Conservation (phyloP, 2,888 invertebrate genomes). For the Andricus quercusramuli region DNA sequence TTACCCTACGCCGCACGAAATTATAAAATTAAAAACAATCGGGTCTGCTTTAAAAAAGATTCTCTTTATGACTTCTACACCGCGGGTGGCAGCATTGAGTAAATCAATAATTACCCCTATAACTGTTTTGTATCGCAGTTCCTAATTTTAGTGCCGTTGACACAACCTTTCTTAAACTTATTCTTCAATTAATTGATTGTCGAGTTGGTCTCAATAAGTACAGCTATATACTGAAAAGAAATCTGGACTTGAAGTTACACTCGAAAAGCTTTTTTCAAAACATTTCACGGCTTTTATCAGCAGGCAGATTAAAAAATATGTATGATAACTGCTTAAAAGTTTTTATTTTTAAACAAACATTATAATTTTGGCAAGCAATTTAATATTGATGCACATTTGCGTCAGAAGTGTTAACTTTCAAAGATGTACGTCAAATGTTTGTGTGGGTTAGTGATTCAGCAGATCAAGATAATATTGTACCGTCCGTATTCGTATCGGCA, state of each 20-base stretch:
- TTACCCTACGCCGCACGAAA: background rate
- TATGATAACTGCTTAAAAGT: too few relatives aligned
- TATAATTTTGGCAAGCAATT: background rate
- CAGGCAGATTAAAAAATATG: too few relatives aligned
- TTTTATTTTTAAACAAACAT: too few relatives aligned
- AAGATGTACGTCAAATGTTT: background rate
- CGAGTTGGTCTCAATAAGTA: background rate
- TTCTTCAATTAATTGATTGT: background rate
- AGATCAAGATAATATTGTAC: too few relatives aligned
- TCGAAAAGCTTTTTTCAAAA: too few relatives aligned
- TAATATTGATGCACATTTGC: background rate
- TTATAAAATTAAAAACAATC: constrained; percentile 1
- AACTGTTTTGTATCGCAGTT: background rate
- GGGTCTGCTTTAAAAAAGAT: background rate
- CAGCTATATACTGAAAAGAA: too few relatives aligned
- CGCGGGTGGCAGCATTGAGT: background rate
- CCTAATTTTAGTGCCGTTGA: constrained; percentile 11
- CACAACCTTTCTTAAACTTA: background rate
- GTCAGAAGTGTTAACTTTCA: background rate
- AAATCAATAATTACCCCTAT: background rate
- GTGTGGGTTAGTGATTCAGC: background rate
- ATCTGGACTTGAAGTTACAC: too few relatives aligned
- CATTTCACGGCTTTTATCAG: too few relatives aligned
- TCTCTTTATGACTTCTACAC: background rate
- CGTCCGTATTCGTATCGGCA: too few relatives aligned